Evolutionary conservation across 2,113 vertebrate species (phyloP), one percentile per base, ranked within the genome.

Genomic region (Myiopsitta monachus): DNA sequence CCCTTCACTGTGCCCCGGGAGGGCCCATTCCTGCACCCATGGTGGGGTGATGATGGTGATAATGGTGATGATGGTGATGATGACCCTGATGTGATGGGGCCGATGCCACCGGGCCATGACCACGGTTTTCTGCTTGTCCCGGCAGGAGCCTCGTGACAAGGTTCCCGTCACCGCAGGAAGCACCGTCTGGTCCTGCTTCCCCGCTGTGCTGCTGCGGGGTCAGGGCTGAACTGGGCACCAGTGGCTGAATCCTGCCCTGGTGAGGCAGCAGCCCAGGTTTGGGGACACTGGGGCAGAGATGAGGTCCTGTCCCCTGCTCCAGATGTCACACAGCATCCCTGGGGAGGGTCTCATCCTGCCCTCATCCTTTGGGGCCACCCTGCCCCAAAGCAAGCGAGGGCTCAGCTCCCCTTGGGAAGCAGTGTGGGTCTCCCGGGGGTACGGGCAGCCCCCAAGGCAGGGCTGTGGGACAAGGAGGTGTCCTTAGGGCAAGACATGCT

Each of bases 11-110:
- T 5, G 15, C 36, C 12, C 14, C 28, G 5, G 26, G 8, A 0
- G 12, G 1, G 0, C 2, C 33, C 10, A 0, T 8, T 41, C 46
- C 17, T 0, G 2, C 3, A 1, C 24, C 54, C 21, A 0, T 0
- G 11, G 19, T 14, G 7, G 31, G 46, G 12, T 22, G 55, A 3
- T 31, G 85, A 9, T n/a, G 26, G 4, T 1, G 15, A 2, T 26
- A 27, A 9, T 18, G 49, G 11, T 18, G 54, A 9, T 14, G 49
- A 14, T 22, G 69, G 10, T 28, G 77, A 1, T 3, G 46, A 1
- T 39, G 77, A 21, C 73, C 63, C 43, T 43, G 2, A 15, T 0
- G 33, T 14, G 23, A 4, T 2, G 33, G 49, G 8, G 0, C 80
- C 23, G 8, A 7, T 28, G 88, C 4, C 75, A 10, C 66, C 18